Conservation (phyloP, 1,140 invertebrate genomes). For the Platyura marginata region DNA sequence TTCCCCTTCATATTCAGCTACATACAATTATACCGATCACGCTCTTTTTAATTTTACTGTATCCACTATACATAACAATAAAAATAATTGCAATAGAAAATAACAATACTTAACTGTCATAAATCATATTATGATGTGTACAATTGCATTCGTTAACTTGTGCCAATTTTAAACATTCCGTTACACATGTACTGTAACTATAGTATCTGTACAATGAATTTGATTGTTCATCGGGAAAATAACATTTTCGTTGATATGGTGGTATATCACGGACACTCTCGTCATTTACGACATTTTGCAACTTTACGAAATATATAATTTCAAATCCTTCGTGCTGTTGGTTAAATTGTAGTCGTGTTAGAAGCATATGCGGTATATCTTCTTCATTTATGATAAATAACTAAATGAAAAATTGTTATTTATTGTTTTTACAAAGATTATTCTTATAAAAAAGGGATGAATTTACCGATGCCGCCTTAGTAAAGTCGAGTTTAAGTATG, state of each 20-base stretch:
- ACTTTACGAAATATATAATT: neutral
- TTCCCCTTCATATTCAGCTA: no score
- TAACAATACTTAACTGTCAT: neutral
- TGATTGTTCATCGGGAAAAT: conserved; percentile 28
- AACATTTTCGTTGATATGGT: conserved; percentile 24
- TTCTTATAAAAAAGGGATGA: no score
- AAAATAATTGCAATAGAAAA: neutral
- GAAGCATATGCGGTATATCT: conserved; percentile 10
- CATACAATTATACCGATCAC: no score
- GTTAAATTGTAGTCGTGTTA: neutral
- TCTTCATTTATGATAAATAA: conserved; percentile 8
- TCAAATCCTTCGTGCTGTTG: neutral
- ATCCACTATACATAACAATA: neutral
- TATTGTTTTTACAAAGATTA: no score
- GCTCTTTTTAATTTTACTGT: neutral
- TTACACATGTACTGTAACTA: conserved; percentile 31
- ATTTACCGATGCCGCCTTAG: no score
- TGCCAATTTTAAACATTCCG: conserved; percentile 27
- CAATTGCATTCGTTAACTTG: conserved; percentile 28
- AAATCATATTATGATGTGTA: conserved; percentile 16
- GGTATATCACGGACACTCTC: conserved; percentile 13
- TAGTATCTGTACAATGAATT: conserved; percentile 27
- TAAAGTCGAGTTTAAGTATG: no score
- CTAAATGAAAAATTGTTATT: no score
- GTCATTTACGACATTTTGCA: conserved; percentile 12